Conservation (phyloP, 2,113 vertebrate genomes). For the Tauraco erythrolophus region DNA sequence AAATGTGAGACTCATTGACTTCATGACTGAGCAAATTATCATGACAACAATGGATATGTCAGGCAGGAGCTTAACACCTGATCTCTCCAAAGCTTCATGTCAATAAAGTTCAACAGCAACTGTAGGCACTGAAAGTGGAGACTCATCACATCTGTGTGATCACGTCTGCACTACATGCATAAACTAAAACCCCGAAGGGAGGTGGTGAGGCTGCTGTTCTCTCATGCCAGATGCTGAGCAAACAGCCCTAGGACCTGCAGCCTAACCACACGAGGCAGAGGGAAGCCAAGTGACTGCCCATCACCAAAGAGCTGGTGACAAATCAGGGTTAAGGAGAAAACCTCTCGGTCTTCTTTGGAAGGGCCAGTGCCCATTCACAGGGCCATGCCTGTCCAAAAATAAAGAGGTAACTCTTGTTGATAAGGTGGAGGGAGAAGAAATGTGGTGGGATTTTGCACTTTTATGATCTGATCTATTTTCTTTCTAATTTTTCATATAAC, state of each 20-base stretch:
- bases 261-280: background rate
- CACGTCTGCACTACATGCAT: background rate
- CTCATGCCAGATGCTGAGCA: background rate
- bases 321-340: background rate
- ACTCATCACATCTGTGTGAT: background rate
- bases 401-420: background rate
- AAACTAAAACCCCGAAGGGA: background rate
- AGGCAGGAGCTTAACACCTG: background rate
- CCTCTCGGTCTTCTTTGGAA: background rate
- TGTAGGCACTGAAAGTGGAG: constrained; percentile 11
- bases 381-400: background rate
- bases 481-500: background rate
- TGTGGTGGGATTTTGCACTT: background rate
- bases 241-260: background rate
- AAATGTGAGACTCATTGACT: background rate
- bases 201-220: background rate
- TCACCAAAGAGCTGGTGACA: background rate
- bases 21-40: background rate
- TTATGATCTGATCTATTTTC: background rate
- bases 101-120: background rate
- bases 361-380: background rate
- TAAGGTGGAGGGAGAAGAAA: background rate
- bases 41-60: background rate
- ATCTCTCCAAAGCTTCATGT: background rate
- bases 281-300: background rate